These are phyloP conservation scores for Euwallacea fornicatus DNA, from an alignment of 1,140 invertebrate genomes.

Conservation along the genomic window DNA sequence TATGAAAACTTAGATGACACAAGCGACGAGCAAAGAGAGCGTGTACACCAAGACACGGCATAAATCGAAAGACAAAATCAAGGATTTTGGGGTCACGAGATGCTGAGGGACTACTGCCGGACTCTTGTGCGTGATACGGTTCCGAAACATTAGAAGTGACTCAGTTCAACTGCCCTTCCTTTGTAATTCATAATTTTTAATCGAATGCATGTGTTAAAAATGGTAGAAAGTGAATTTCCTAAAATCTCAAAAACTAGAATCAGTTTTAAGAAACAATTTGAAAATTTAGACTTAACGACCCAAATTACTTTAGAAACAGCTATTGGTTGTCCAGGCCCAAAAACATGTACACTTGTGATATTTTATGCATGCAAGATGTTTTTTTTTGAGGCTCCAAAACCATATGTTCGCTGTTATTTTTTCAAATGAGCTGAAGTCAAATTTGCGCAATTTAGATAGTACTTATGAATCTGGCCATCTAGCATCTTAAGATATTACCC, in stretches of 20 bases:
- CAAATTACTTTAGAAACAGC: neutral
- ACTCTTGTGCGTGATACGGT: neutral
- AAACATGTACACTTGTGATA: neutral
- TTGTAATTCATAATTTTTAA: no score
- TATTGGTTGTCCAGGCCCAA: neutral
- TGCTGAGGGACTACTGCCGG: neutral
- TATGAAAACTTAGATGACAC: slow-evolving; percentile 1
- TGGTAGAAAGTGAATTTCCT: no score
- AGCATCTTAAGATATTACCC: no score
- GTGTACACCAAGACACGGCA: neutral
- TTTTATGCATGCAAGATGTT: no score
- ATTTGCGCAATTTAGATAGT: no score
- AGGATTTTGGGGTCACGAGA: neutral
- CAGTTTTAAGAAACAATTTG: neutral
- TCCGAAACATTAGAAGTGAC: neutral
- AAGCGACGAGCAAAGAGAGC: slow-evolving; percentile 1
- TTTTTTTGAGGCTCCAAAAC: no score
- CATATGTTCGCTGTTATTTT: no score
- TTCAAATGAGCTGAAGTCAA: no score
- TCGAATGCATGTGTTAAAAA: no score
- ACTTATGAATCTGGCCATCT: no score
- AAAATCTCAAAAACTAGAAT: neutral
- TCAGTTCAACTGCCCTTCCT: no score
- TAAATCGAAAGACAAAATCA: neutral
- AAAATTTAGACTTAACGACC: neutral